Conservation (phyloP, 1,140 invertebrate species). For the Lysiphlebus fabarum region DNA sequence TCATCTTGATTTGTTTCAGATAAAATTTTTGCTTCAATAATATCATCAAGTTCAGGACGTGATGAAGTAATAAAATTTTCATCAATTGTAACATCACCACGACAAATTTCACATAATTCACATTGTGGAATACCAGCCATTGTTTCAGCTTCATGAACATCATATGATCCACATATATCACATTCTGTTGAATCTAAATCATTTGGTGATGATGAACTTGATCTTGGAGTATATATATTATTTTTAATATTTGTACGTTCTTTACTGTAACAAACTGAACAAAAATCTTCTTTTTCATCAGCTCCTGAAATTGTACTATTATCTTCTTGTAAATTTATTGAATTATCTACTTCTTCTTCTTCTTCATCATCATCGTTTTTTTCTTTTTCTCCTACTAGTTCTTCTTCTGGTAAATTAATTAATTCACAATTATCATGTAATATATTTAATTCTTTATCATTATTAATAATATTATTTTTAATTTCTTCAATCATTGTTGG, state of each 20-base stretch:
- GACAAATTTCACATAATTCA: constrained; percentile 49
- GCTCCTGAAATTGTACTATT: constrained; percentile 29
- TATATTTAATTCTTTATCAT: constrained; percentile 16
- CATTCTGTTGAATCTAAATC: constrained; percentile 49
- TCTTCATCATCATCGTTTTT: constrained; percentile 39
- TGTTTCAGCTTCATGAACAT: constrained; percentile 34
- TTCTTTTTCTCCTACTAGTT: constrained; percentile 10
- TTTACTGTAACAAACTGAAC: constrained; percentile 44
- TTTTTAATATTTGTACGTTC: constrained; percentile 38
- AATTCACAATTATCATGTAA: constrained; percentile 50
- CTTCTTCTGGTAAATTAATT: constrained; percentile 33
- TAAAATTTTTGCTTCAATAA: constrained; percentile 16
- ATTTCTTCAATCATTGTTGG: constrained; percentile 20
- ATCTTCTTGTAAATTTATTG: constrained; percentile 6
- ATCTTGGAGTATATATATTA: constrained; percentile 42
- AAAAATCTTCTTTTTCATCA: constrained; percentile 46
- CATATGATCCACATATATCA: constrained; percentile 48
- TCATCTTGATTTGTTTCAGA: not conserved
- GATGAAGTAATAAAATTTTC: constrained; percentile 27
- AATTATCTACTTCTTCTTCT: constrained; percentile 24
- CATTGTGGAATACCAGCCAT: constrained; percentile 31
- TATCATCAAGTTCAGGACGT: constrained; percentile 25
- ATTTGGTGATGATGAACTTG: constrained; percentile 42
- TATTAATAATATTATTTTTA: not conserved
- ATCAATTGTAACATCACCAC: constrained; percentile 39